Evolutionary conservation across 64 coral and sea anemone species (phyloP), one percentile per base, ranked within the genome.

Genomic region (Pocillopora damicornis): DNA sequence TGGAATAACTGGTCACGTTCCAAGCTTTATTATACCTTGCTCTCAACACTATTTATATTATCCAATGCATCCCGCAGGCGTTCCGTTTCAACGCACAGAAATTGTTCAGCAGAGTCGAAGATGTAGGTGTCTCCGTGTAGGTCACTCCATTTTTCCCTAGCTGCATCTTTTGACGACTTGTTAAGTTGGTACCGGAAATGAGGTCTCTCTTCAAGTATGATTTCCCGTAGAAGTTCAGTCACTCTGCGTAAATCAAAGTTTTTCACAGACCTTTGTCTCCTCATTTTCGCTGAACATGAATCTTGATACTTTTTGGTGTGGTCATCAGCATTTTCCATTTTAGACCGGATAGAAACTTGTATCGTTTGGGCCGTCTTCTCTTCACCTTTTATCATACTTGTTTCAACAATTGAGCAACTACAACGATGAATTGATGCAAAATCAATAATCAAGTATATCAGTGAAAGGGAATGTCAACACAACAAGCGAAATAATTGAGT

Each of bases 181-280:
- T 92, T 96, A 17, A 96, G 20, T 35, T 96, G 94, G 82, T 96
- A 96, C 22, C 94, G 81, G 25, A 96, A 92, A 59, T 96, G 94
- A 26, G 94, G 94, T 67, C 82, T 74, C 11, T 96, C 94, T 18
- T 89, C 88, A 2, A 96, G 59, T 58, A 96, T 73, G 58, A 89
- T 75, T 23, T 90, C 73, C 59, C 75, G 77, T 60, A 96, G 80
- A 22, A 88, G 78, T 58, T 66, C 76, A 18, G 91, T 38, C 18
- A 96, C 87, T 51, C 87, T 91, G 69, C 74, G 79, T 63, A 87
- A 65, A 61, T 96, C 80, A 60, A 96, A 80, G 76, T 92, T 96
- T 87, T 96, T 96, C 34, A 96, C 81, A 22, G 94, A 92, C 3
- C 94, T 91, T 76, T 92, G 87, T 75, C 94, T 81, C 58, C 89